phyloP scores from a whole-genome alignment of 2,888 invertebrate genomes.

The Hedychridium roseum region DNA sequence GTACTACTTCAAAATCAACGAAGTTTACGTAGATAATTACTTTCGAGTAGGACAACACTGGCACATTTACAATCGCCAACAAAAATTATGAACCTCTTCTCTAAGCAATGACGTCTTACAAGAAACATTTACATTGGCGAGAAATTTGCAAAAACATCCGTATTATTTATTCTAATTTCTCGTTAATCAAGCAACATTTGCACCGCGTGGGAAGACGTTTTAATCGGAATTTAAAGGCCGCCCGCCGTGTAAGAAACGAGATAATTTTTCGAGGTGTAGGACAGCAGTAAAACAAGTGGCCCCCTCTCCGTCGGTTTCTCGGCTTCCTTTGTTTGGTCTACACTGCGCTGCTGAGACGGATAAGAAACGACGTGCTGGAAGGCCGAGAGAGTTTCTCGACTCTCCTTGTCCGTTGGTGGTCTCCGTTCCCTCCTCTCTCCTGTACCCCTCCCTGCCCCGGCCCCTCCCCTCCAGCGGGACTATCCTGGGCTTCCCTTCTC shows the following conservation, averaged over 20 bases:
- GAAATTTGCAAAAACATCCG: too few species aligned
- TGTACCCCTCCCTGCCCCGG: neutral
- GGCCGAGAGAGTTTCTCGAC: slow-evolving; percentile 41
- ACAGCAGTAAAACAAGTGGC: neutral
- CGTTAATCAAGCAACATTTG: too few species aligned
- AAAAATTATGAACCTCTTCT: too few species aligned
- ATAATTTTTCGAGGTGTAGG: too few species aligned
- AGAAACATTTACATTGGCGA: too few species aligned
- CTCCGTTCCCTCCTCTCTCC: slow-evolving; percentile 3
- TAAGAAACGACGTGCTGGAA: slow-evolving; percentile 47
- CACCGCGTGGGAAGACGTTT: neutral
- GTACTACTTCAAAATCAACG: too few species aligned
- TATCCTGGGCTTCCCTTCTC: neutral
- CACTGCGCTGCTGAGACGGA: slow-evolving; percentile 41
- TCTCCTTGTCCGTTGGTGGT: slow-evolving; percentile 43
- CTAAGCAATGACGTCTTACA: too few species aligned
- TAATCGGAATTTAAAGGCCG: neutral
- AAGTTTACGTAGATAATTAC: too few species aligned
- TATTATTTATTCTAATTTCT: too few species aligned
- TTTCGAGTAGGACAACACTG: too few species aligned
- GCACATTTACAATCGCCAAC: too few species aligned
- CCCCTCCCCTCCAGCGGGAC: neutral
- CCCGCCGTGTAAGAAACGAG: too few species aligned
- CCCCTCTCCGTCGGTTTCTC: slow-evolving; percentile 20
- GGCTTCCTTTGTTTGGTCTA: slow-evolving; percentile 50